Evolutionary conservation across 2,888 invertebrate genomes (phyloP), one percentile per base, ranked within the genome.

Genomic region (Cryptops parisi): DNA sequence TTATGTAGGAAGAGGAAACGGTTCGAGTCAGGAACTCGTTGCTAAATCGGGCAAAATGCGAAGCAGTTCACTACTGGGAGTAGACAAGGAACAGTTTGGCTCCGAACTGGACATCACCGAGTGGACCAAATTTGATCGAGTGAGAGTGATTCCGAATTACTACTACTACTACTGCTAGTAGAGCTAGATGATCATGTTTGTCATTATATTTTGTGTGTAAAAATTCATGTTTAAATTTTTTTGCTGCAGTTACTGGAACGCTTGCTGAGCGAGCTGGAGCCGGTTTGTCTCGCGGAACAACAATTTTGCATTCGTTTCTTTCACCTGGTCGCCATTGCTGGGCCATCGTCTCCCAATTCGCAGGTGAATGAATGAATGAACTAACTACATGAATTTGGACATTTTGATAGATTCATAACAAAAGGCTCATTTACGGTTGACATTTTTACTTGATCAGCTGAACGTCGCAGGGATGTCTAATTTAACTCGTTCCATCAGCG

Each of bases 231-330:
- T n/a, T n/a, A n/a, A n/a, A n/a, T n/a, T n/a, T n/a, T n/a, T n/a
- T n/a, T n/a, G n/a, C n/a, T n/a, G n/a, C 59, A 81, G 56, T 75
- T 86, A 49, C 72, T 90, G 54, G 88, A 90, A 67, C 80, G 84
- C 69, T 85, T 93, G 51, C 74, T 98, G 55, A 83, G 83, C 17
- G 83, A 90, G 65, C 74, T 96, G 58, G 91, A 93, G 67, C 85
- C 86, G 2, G 81, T 91, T 53, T 93, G 94, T 66, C 76, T 93
- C 59, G 84, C 87, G 23, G 97, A 97, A 68, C 94, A 96, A 71
- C 84, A 89, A 60, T 97, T 97, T 71, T 94, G 93, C 67, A 80
- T 86, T 19, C 77, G 80, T 57, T 97, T 96, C 73, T 90, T 97
- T 68, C 85, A 87, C 68, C 74, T 90, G 62, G 83, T 83, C 64